Conservation (phyloP, 2,797 vertebrate genomes). For the Cetoscarus ocellatus region DNA sequence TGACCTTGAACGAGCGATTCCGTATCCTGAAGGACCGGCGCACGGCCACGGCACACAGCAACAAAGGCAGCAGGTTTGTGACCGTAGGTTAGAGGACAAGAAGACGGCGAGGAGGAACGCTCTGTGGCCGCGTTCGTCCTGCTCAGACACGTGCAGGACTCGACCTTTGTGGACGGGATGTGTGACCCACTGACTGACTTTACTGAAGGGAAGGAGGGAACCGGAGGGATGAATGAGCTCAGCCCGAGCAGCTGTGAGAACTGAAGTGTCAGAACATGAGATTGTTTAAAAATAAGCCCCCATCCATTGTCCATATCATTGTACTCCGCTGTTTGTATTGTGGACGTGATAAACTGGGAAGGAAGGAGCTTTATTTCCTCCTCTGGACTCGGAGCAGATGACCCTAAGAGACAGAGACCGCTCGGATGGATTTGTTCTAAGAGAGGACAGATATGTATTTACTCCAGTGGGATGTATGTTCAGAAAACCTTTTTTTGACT, state of each 20-base stretch:
- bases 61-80: conserved; percentile 93
- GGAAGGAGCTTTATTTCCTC: background rate
- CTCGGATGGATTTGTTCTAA: conserved; percentile 27
- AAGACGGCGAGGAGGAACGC: background rate
- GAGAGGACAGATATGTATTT: conserved; percentile 41
- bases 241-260: conserved; percentile 30
- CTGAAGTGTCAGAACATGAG: conserved; percentile 20
- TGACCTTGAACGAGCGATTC: conserved; percentile 96
- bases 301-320: conserved; percentile 38
- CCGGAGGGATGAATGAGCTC: conserved; percentile 1
- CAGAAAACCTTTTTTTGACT: conserved; percentile 25
- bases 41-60: conserved; percentile 82
- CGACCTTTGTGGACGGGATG: conserved; percentile 20
- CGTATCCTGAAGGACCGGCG: conserved; percentile 94
- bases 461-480: conserved; percentile 24
- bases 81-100: conserved; percentile 89
- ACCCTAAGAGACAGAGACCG: conserved; percentile 7
- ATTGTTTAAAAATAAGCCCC: conserved; percentile 34
- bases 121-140: conserved; percentile 15
- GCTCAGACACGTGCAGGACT: conserved; percentile 31
- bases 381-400: conserved; percentile 35
- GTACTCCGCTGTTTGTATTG: conserved; percentile 52
- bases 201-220: background rate
- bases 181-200: conserved; percentile 21
- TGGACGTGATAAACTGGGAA: conserved; percentile 43